Evolutionary conservation across 2,888 invertebrate species (phyloP).

Genomic region (Phragmatobia fuliginosa): DNA sequence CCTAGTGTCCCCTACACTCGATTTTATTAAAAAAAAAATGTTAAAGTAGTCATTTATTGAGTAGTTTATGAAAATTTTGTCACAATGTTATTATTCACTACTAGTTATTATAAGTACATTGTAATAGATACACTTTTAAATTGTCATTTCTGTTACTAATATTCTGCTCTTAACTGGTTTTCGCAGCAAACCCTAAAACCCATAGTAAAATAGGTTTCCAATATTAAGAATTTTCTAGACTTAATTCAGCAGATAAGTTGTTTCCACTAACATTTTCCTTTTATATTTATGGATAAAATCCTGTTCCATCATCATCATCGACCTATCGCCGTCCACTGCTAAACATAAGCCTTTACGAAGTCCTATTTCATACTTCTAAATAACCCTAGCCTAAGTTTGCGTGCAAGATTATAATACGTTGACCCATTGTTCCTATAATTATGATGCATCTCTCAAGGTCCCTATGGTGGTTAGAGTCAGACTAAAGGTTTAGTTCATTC

Average conservation of each 20-base stretch:
- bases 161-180: too few species aligned
- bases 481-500: conserved; percentile 31
- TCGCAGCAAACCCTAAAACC: neutral
- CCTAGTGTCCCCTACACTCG: too few species aligned
- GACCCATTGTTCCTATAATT: conserved; percentile 77
- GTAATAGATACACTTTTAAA: too few species aligned
- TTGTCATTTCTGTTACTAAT: too few species aligned
- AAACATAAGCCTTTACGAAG: too few species aligned
- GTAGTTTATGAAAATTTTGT: too few species aligned
- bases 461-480: conserved; percentile 43
- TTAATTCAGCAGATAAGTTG: neutral
- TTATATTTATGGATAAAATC: neutral
- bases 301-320: neutral
- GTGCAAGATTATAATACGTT: conserved; percentile 55
- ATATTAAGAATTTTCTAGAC: neutral
- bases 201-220: neutral
- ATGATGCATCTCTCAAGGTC: conserved; percentile 72
- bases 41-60: too few species aligned
- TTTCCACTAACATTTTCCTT: neutral
- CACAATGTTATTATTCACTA: too few species aligned
- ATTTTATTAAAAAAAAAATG: too few species aligned
- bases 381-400: conserved; percentile 40
- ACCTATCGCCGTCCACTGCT: too few species aligned
- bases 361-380: neutral
- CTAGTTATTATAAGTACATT: too few species aligned